Conservation (phyloP, 1,140 invertebrate species). For the Drosophila orosa region DNA sequence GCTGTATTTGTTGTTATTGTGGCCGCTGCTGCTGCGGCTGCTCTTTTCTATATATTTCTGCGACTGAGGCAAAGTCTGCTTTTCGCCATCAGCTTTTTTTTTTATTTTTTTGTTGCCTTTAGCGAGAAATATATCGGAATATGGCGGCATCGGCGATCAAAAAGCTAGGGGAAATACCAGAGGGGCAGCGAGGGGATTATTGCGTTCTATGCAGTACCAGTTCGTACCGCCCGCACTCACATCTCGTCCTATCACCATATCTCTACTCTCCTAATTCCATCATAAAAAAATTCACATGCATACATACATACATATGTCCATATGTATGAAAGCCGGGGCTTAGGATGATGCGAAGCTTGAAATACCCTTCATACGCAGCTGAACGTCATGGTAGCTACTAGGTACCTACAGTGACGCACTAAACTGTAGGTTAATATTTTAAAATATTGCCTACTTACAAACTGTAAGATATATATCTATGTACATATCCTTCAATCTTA, state of each 20-base stretch:
- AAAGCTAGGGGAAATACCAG: slow-evolving; percentile 6
- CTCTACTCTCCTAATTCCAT: slow-evolving; percentile 16
- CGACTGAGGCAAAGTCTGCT: slow-evolving; percentile 35
- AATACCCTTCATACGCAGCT: slow-evolving; percentile 5
- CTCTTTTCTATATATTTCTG: slow-evolving; percentile 31
- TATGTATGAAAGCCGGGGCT: not conserved
- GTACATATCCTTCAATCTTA: too few relatives aligned
- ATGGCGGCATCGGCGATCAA: slow-evolving; percentile 17
- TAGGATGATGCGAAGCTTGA: not conserved
- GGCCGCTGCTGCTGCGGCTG: slow-evolving; percentile 25
- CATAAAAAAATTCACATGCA: slow-evolving; percentile 5
- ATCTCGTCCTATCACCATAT: slow-evolving; percentile 4
- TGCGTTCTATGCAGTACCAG: slow-evolving; percentile 63
- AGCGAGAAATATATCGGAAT: slow-evolving; percentile 28
- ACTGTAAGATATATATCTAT: too few relatives aligned
- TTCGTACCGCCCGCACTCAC: slow-evolving; percentile 37
- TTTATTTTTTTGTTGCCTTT: slow-evolving; percentile 9
- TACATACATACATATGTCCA: too few relatives aligned
- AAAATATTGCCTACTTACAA: too few relatives aligned
- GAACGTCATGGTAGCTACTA: not conserved
- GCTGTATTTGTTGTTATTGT: slow-evolving; percentile 33
- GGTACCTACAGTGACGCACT: too few relatives aligned
- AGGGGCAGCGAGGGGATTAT: slow-evolving; percentile 15
- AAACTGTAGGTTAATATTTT: too few relatives aligned
- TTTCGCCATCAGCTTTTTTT: slow-evolving; percentile 22